Percentiles rank a stretch among this genome's conserved stretches.
These are phyloP conservation scores for Cephus cinctus DNA, from an alignment of 1,140 invertebrate genomes.

Conservation along the genomic window DNA sequence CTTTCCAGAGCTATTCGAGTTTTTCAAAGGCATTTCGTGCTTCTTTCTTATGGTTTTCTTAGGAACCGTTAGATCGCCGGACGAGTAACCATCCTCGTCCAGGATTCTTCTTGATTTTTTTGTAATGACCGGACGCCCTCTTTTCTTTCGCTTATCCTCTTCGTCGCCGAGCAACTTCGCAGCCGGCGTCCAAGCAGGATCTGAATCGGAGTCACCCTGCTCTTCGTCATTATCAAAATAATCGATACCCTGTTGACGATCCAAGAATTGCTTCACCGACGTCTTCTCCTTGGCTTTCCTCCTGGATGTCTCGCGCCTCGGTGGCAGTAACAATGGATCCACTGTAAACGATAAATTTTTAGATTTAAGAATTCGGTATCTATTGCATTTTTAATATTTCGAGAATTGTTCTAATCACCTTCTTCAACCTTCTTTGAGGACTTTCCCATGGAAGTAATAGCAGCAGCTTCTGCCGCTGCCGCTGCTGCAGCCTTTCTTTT, in stretches of 20 bases:
- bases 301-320: slow-evolving; percentile 63
- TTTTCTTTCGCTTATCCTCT: slow-evolving; percentile 46
- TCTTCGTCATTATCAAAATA: slow-evolving; percentile 55
- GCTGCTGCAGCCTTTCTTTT: slow-evolving; percentile 57
- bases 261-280: slow-evolving; percentile 48
- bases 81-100: slow-evolving; percentile 39
- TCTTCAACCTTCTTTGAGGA: slow-evolving; percentile 35
- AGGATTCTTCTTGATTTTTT: slow-evolving; percentile 39
- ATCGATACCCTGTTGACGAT: slow-evolving; percentile 43
- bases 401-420: slow-evolving; percentile 24
- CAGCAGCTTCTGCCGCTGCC: slow-evolving; percentile 49
- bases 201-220: slow-evolving; percentile 64
- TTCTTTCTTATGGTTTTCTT: slow-evolving; percentile 43
- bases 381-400: not conserved
- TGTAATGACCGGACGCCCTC: slow-evolving; percentile 41
- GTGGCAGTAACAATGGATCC: slow-evolving; percentile 56
- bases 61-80: slow-evolving; percentile 20
- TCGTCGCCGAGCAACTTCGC: slow-evolving; percentile 52
- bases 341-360: slow-evolving; percentile 19
- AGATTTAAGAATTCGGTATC: not conserved
- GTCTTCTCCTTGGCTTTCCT: slow-evolving; percentile 67
- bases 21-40: slow-evolving; percentile 26
- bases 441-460: slow-evolving; percentile 28
- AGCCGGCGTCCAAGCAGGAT: slow-evolving; percentile 72
- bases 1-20: slow-evolving; percentile 25